Evolutionary conservation across 2,888 invertebrate genomes (phyloP), one percentile per base, ranked within the genome.

Genomic region (Euplagia quadripunctaria): DNA sequence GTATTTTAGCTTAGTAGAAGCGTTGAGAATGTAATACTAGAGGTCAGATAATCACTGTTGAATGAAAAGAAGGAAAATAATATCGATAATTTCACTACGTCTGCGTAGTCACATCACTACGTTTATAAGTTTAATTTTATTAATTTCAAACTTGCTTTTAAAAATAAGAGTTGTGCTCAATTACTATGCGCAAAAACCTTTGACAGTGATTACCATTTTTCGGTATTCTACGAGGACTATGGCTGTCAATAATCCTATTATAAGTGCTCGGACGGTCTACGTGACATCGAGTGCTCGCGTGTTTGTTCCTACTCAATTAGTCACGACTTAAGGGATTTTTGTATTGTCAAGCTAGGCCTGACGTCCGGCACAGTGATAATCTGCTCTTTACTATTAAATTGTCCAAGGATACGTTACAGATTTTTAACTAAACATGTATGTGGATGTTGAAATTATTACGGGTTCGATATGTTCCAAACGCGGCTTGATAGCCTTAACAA

Each of bases 381-480:
- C 49, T 14, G 65, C 4, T 41, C 65, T 49, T 46, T 16, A 52
- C n/a, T 20, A 64, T 64, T 43, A 42, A 51, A 46, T 51, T 31
- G 7, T 69, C 63, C 42, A 49, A 73, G 52, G 64, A 70, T n/a
- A 61, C 16, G 63, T 41, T 16, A 49, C 67, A 66, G 67, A 17
- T 58, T 78, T 73, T 49, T 42, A 67, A 73, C 63, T 67, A 49
- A 73, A 58, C 20, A 70, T 70, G n/a, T 68, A 49, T 61, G 55
- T 58, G 52, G 46, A 73, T 69, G 74, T 80, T 80, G 72, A 81
- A 74, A 81, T 78, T 78, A 81, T 82, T 82, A 82, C 82, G 82
- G 82, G 82, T 82, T 82, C 79, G 70, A 84, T 69, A 83, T 82
- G 82, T 82, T 82, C 84, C 82, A 82, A 79, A 79, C 79, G 79